Conservation (phyloP, 2,797 vertebrate genomes). For the Chelonia mydas region DNA sequence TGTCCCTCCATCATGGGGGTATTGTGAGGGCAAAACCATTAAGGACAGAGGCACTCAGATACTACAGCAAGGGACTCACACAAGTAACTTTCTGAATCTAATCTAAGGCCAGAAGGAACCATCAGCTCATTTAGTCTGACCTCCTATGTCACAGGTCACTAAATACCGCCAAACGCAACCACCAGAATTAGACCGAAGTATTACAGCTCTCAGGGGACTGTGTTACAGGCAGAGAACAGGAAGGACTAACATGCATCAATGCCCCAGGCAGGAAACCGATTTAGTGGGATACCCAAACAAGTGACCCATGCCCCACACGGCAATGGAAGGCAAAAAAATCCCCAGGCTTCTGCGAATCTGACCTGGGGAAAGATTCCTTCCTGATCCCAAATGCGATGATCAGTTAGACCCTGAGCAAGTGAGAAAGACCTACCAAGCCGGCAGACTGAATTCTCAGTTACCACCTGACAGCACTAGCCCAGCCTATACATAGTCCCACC, state of each 20-base stretch:
- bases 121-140: neutral
- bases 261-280: neutral
- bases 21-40: neutral
- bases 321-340: neutral
- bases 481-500: no score
- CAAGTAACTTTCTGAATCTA: no score
- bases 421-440: neutral
- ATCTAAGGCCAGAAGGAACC: neutral
- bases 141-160: neutral
- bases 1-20: no score
- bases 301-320: no score
- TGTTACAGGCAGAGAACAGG: neutral
- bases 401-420: neutral
- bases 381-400: neutral
- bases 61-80: no score
- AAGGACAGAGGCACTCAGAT: neutral
- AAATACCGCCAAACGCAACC: neutral
- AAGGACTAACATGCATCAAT: neutral
- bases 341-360: neutral
- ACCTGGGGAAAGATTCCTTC: neutral
- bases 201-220: neutral
- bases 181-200: neutral
- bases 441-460: neutral
- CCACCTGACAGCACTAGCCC: neutral
- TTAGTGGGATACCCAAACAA: neutral